A percentile compares a stretch with the other conserved stretches of the same genome.
Conservation (phyloP, 2,113 vertebrate species). For the Platysternon megacephalum region DNA sequence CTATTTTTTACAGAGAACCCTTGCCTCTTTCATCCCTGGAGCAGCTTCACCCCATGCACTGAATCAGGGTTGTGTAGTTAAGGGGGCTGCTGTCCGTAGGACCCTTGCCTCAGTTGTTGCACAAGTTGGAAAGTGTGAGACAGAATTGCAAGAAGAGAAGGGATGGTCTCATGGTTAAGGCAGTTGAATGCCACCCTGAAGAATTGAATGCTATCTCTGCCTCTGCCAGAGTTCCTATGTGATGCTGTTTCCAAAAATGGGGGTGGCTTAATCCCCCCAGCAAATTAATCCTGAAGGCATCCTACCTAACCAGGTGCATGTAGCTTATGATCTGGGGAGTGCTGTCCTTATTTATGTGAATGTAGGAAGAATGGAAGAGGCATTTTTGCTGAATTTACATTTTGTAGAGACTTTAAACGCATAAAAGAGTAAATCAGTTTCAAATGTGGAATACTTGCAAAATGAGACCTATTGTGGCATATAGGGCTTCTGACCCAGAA, state of each 20-base stretch:
- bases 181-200: not conserved
- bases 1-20: not conserved
- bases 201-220: no score
- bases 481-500: not conserved
- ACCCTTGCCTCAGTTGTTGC: not conserved
- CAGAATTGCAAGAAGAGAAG: not conserved
- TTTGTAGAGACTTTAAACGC: no score
- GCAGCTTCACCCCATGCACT: no score
- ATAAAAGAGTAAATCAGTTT: not conserved
- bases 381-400: no score
- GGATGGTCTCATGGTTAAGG: not conserved
- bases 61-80: not conserved
- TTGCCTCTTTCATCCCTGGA: not conserved
- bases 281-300: no score
- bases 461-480: not conserved
- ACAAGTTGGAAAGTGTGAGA: not conserved
- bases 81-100: not conserved
- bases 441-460: not conserved
- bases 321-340: no score
- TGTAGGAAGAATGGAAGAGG: no score
- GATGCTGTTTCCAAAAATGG: no score
- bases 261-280: no score
- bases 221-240: no score
- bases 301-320: no score
- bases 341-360: no score